Conservation (phyloP, 2,888 invertebrate genomes). For the Thalpophila matura region DNA sequence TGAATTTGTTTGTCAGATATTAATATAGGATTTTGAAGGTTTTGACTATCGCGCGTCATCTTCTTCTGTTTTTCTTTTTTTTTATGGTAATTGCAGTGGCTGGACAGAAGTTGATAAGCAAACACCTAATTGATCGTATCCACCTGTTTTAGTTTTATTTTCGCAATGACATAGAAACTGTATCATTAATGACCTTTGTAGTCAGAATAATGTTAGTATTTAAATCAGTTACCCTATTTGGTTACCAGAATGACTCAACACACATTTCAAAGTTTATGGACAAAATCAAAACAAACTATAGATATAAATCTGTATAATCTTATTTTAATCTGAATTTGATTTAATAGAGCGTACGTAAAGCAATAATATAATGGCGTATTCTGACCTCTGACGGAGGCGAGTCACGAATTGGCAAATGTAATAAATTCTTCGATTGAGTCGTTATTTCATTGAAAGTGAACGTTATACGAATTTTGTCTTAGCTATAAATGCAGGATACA, state of each 20-base stretch:
- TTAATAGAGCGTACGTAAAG: conserved; percentile 54
- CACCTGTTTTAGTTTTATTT: not conserved
- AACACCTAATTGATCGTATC: not conserved
- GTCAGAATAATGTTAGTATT: not conserved
- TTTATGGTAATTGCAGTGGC: not conserved
- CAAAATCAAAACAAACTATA: conserved; percentile 48
- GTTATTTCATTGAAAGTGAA: conserved; percentile 65
- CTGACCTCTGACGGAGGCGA: conserved; percentile 62
- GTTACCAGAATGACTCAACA: conserved; percentile 4
- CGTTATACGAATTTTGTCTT: conserved; percentile 43
- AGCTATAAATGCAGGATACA: conserved; percentile 48
- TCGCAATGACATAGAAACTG: not conserved
- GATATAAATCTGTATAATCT: conserved; percentile 43
- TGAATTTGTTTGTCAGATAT: not conserved
- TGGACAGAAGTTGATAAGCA: not conserved
- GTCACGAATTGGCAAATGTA: conserved; percentile 65
- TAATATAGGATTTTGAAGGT: not conserved
- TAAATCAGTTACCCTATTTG: conserved; percentile 21
- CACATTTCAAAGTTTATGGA: conserved; percentile 18
- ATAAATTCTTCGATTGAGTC: conserved; percentile 65
- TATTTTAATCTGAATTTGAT: conserved; percentile 59
- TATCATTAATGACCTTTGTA: conserved; percentile 8
- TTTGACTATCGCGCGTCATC: not conserved
- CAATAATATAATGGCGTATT: conserved; percentile 52
- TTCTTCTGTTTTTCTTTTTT: not conserved